Evolutionary conservation across 2,797 vertebrate species (phyloP), one percentile per base, ranked within the genome.

Genomic region (Clarias laeviceps): DNA sequence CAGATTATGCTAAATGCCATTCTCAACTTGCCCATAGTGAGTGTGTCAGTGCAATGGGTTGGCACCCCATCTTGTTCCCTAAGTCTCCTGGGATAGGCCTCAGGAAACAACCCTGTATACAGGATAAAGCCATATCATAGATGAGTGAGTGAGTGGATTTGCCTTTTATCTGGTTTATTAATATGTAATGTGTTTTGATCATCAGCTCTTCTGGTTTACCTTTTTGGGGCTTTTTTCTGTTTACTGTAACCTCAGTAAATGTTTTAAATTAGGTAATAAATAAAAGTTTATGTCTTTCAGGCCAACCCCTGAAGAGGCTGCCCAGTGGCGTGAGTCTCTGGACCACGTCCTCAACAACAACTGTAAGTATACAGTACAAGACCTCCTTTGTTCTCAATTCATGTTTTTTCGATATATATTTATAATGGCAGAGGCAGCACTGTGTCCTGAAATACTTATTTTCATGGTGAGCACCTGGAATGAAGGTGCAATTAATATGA

Each of bases 271-370:
- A 56, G 69, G 66, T 72, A 9, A 40, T 29, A 66, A 82, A 40
- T 83, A 64, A 50, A 45, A 50, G 45, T 9, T 50, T 50, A 12
- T 50, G 66, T 92, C 79, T 70, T 89, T 57, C 86, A 99, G 98
- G 90, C 97, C 97, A 0, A 89, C 93, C 24, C 90, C 88, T 0
- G 96, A 97, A 0, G 97, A 99, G 85, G 96, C 94, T 66, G 90
- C 95, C 90, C 96, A 97, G 89, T 99, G 98, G 98, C 95, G 95
- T 0, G 97, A 98, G 77, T 96, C 97, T 91, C 94, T 99, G 94
- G 97, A 99, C 89, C 95, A 94, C 62, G 95, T 99, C 84, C 93
- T 99, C 92, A 96, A 94, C 93, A 97, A 96, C 93, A 94, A 90
- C 91, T 97, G 98, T 99, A 93, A 95, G 98, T 97, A 77, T 24